A percentile compares a stretch with the other conserved stretches of the same genome.
phyloP scores from a whole-genome alignment of 2,888 invertebrate genomes.

The Brenthis hecate region DNA sequence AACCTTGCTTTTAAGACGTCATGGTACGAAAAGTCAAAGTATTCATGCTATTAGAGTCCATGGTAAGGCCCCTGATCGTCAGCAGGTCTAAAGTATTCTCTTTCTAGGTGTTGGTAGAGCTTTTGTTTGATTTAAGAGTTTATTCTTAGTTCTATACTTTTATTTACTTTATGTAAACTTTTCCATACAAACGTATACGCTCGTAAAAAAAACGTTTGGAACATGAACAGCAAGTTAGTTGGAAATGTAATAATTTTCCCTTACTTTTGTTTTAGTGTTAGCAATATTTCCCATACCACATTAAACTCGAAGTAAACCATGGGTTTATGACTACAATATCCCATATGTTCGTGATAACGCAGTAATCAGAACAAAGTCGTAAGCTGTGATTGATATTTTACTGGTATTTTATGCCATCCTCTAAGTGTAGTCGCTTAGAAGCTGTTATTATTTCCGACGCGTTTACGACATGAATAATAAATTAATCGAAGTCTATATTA shows the following conservation, averaged over 20 bases:
- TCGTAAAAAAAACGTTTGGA: too few species aligned
- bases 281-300: not conserved
- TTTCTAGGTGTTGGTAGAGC: too few species aligned
- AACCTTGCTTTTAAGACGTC: too few species aligned
- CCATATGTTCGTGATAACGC: not conserved
- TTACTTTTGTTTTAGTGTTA: not conserved
- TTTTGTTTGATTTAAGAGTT: not conserved
- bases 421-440: not conserved
- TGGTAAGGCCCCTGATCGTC: too few species aligned
- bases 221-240: too few species aligned
- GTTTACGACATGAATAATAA: not conserved
- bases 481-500: not conserved
- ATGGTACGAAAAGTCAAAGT: too few species aligned
- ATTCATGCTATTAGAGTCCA: too few species aligned
- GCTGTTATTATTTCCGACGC: not conserved
- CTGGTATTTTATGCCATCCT: not conserved
- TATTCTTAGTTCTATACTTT: not conserved
- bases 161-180: too few species aligned
- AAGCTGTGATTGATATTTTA: slow-evolving; percentile 13
- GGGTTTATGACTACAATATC: not conserved
- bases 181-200: too few species aligned
- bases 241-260: not conserved
- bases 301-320: not conserved
- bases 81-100: too few species aligned
- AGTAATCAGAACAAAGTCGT: slow-evolving; percentile 5